phyloP scores from a whole-genome alignment of 2,888 invertebrate species.

The Brachyptera risi region DNA sequence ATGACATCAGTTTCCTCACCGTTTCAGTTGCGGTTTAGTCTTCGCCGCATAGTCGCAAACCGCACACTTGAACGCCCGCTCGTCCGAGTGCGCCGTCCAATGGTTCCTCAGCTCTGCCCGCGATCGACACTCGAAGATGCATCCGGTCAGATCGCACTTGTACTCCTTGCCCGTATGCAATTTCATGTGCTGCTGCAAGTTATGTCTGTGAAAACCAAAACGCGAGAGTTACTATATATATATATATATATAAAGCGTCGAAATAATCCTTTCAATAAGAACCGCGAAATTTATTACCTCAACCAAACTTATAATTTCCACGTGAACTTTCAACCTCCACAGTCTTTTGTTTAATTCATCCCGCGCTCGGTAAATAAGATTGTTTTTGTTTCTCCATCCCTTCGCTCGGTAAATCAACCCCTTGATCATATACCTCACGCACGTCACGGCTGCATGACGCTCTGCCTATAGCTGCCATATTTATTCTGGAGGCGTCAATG shows the following conservation, averaged over 20 bases:
- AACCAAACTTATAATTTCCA: not conserved
- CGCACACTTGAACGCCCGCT: conserved; percentile 54
- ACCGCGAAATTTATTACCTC: not conserved
- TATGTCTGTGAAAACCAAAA: conserved; percentile 53
- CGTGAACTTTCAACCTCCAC: conserved; percentile 7
- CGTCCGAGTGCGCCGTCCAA: conserved; percentile 50
- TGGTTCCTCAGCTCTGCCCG: conserved; percentile 54
- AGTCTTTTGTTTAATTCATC: conserved; percentile 15
- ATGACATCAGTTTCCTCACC: too few species aligned
- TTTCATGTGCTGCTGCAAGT: conserved; percentile 56
- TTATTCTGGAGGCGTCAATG: conserved; percentile 34
- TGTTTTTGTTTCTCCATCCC: not conserved
- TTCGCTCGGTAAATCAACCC: not conserved
- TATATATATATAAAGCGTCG: too few species aligned
- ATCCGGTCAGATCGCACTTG: conserved; percentile 53
- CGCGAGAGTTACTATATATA: too few species aligned
- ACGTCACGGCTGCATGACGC: conserved; percentile 20
- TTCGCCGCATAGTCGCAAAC: conserved; percentile 55
- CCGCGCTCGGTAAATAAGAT: conserved; percentile 14
- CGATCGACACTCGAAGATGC: conserved; percentile 55
- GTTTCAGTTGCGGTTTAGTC: conserved; percentile 48
- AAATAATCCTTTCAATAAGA: too few species aligned
- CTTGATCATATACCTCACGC: conserved; percentile 4
- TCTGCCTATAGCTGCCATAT: conserved; percentile 32
- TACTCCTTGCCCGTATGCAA: conserved; percentile 54